A percentile compares a stretch with the other conserved stretches of the same genome.
Evolutionary conservation across 2,113 vertebrate species (phyloP).

Genomic region (Mormyrus lacerda): DNA sequence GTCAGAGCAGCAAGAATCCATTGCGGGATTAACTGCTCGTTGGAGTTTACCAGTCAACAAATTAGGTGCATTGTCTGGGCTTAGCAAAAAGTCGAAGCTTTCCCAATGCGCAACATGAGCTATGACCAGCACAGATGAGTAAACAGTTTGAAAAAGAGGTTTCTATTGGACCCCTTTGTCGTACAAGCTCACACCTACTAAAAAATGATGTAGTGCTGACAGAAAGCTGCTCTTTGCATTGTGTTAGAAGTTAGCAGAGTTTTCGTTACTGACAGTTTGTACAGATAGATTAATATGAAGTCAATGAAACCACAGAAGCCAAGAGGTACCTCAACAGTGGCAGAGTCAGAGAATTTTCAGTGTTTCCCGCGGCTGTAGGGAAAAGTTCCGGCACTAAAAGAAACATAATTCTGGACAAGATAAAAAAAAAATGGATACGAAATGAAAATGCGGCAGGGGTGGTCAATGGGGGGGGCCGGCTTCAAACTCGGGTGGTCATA

Average conservation of each 20-base stretch:
- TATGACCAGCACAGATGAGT: not conserved
- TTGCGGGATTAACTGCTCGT: not conserved
- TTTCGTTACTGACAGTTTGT: not conserved
- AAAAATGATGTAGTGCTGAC: not conserved
- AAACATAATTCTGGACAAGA: too few relatives aligned
- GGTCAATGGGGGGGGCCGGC: too few relatives aligned
- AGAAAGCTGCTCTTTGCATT: not conserved
- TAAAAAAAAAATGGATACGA: too few relatives aligned
- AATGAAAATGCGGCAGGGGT: too few relatives aligned
- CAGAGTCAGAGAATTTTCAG: too few relatives aligned
- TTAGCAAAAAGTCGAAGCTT: not conserved
- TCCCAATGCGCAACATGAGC: not conserved
- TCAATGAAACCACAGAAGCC: not conserved
- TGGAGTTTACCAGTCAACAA: not conserved
- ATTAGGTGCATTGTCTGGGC: not conserved
- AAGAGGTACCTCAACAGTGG: not conserved
- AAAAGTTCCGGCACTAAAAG: too few relatives aligned
- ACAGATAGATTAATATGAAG: not conserved
- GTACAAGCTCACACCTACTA: not conserved
- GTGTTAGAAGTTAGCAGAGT: not conserved
- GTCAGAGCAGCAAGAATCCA: not conserved
- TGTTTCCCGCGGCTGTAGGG: too few relatives aligned
- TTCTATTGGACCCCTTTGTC: not conserved
- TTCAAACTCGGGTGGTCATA: too few relatives aligned
- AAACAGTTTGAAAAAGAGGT: not conserved